Conservation (phyloP, 2,888 invertebrate genomes). For the Scaptomyza polygonia region DNA sequence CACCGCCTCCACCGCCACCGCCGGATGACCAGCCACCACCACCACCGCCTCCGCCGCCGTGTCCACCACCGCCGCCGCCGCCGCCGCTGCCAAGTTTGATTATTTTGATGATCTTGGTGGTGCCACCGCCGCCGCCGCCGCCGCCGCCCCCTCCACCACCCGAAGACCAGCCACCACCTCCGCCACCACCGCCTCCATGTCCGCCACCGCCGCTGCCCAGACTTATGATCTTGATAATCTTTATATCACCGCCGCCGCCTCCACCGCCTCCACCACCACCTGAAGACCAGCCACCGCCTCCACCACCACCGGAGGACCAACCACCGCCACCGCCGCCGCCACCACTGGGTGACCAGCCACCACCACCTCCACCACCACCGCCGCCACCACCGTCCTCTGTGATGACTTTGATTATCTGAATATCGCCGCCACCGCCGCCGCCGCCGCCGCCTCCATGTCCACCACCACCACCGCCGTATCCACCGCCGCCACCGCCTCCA, state of each 20-base stretch:
- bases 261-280: constrained; percentile 60
- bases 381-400: constrained; percentile 56
- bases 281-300: constrained; percentile 3
- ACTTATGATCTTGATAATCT: neutral
- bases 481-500: constrained; percentile 40
- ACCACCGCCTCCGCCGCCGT: constrained; percentile 46
- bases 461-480: constrained; percentile 63
- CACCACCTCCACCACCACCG: constrained; percentile 57
- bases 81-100: constrained; percentile 53
- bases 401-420: constrained; percentile 54
- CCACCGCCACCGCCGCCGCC: constrained; percentile 57
- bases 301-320: constrained; percentile 56
- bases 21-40: constrained; percentile 60
- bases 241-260: constrained; percentile 66
- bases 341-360: constrained; percentile 55
- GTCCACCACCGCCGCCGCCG: constrained; percentile 52
- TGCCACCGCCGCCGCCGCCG: constrained; percentile 58
- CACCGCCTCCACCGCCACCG: constrained; percentile 62
- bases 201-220: constrained; percentile 57
- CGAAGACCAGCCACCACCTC: constrained; percentile 47
- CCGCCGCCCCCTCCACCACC: constrained; percentile 40
- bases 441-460: constrained; percentile 54
- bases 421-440: constrained; percentile 53
- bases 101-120: constrained; percentile 53
- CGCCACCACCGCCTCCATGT: constrained; percentile 64